These are phyloP conservation scores for Apolygus lucorum DNA, from an alignment of 1,140 invertebrate species.

Conservation along the genomic window DNA sequence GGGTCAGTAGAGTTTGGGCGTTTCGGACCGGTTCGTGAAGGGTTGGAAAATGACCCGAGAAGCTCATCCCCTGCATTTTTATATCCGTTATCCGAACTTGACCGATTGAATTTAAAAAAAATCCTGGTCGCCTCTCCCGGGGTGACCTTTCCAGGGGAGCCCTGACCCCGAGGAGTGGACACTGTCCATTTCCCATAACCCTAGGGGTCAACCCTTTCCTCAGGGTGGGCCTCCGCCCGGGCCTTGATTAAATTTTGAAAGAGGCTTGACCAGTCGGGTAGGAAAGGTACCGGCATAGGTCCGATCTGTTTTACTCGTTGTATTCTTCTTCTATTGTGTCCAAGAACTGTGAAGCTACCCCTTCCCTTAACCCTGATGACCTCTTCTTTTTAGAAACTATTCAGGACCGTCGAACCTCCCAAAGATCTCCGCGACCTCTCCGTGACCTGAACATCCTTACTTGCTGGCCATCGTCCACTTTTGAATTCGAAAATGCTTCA, in stretches of 20 bases:
- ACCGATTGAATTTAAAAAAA: neutral
- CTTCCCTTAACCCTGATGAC: too few relatives aligned
- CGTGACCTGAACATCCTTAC: too few relatives aligned
- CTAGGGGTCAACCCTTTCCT: neutral
- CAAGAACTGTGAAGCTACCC: too few relatives aligned
- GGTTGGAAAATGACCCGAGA: neutral
- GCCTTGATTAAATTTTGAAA: neutral
- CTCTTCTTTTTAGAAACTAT: too few relatives aligned
- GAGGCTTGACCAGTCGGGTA: neutral
- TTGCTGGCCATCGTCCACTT: too few relatives aligned
- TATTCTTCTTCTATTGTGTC: too few relatives aligned
- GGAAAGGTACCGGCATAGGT: too few relatives aligned
- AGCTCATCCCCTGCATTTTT: constrained; percentile 1
- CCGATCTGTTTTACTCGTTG: too few relatives aligned
- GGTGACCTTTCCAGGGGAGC: neutral
- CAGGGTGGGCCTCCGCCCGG: neutral
- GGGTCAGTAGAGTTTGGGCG: neutral
- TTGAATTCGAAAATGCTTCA: too few relatives aligned
- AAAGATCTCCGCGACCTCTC: too few relatives aligned
- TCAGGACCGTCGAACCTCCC: too few relatives aligned
- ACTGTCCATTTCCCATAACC: neutral
- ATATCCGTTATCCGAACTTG: too few relatives aligned
- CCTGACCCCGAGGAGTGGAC: neutral
- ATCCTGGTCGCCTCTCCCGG: neutral
- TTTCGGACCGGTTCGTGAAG: neutral